Evolutionary conservation across 1,140 invertebrate species (phyloP).

Genomic region (Dolichoris vasculosae): DNA sequence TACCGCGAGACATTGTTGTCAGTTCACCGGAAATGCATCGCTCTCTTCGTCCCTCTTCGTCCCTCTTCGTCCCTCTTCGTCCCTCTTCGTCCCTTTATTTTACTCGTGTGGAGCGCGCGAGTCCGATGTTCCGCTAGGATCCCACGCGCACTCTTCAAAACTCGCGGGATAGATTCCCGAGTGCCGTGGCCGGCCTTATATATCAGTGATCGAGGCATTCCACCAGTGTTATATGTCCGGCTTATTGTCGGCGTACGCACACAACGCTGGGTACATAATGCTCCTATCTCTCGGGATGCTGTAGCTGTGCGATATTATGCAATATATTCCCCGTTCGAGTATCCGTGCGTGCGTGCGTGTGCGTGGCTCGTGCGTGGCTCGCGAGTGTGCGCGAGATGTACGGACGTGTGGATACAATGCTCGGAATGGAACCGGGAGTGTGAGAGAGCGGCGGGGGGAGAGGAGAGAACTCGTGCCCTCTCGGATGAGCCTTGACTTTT

Average conservation of each 20-base stretch:
- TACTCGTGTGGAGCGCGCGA: neutral
- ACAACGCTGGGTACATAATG: neutral
- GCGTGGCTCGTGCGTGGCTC: neutral
- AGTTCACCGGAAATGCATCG: constrained; percentile 40
- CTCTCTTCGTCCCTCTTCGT: neutral
- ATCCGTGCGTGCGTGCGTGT: neutral
- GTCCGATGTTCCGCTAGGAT: constrained; percentile 40
- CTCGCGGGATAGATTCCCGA: constrained; percentile 37
- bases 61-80: neutral
- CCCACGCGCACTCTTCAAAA: constrained; percentile 44
- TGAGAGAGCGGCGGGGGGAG: neutral
- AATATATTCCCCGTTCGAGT: constrained; percentile 22
- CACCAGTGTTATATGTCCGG: neutral
- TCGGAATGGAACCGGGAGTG: neutral
- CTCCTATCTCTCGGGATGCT: constrained; percentile 18
- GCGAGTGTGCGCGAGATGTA: neutral
- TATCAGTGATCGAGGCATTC: constrained; percentile 46
- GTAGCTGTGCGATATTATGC: constrained; percentile 26
- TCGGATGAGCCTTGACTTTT: constrained; percentile 20
- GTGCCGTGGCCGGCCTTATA: constrained; percentile 14
- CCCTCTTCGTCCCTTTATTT: neutral
- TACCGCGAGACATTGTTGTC: constrained; percentile 46
- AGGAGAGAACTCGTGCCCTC: neutral
- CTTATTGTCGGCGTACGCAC: constrained; percentile 34
- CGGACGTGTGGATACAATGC: neutral